phyloP scores from a whole-genome alignment of 2,888 invertebrate species.

The Noctua janthe region DNA sequence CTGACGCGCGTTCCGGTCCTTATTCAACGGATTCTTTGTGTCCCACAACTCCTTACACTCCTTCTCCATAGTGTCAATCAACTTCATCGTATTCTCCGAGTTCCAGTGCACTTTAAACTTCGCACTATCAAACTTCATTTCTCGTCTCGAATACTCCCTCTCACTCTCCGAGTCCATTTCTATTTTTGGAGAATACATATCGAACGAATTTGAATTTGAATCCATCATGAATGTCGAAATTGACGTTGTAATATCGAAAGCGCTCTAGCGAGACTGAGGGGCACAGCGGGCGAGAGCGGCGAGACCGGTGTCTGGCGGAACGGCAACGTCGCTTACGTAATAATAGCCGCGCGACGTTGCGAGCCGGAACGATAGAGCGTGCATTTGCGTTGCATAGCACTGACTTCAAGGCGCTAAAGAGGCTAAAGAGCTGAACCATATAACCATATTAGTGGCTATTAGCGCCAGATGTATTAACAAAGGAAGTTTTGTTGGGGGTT shows the following conservation, averaged over 20 bases:
- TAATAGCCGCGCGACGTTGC: conserved; percentile 75
- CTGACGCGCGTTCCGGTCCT: conserved; percentile 78
- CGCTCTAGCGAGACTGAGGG: conserved; percentile 89
- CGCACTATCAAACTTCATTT: conserved; percentile 46
- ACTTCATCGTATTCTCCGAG: conserved; percentile 80
- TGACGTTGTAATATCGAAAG: conserved; percentile 77
- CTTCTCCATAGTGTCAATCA: conserved; percentile 81
- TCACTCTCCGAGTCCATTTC: conserved; percentile 81
- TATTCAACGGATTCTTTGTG: conserved; percentile 78
- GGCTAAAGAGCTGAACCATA: conserved; percentile 73
- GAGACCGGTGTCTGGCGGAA: conserved; percentile 83
- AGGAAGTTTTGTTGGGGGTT: conserved; percentile 69
- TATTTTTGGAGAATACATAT: conserved; percentile 80
- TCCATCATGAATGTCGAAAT: conserved; percentile 78
- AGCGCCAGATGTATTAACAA: conserved; percentile 74
- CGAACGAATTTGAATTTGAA: conserved; percentile 81
- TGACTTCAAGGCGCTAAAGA: conserved; percentile 77
- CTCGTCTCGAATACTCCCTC: conserved; percentile 59
- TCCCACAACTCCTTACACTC: conserved; percentile 86
- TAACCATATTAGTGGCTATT: conserved; percentile 80
- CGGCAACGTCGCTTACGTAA: conserved; percentile 81
- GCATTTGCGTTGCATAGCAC: conserved; percentile 69
- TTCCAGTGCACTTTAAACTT: conserved; percentile 76
- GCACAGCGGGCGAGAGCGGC: conserved; percentile 75
- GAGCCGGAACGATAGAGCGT: conserved; percentile 65